phyloP scores from a whole-genome alignment of 2,797 vertebrate species.

The Poecilia picta region DNA sequence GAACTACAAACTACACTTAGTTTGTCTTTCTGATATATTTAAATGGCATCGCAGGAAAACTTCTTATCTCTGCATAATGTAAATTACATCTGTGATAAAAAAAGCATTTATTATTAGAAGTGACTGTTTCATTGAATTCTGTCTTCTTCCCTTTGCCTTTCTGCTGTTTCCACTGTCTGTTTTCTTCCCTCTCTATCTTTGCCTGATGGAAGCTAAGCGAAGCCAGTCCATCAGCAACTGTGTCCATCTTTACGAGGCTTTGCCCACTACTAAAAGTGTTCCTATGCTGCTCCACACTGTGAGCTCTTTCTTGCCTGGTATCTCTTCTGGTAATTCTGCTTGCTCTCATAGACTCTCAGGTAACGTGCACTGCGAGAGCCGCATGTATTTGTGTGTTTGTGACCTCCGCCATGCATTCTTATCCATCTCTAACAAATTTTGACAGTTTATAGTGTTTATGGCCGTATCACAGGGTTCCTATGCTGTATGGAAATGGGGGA shows the following conservation, averaged over 20 bases:
- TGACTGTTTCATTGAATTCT: conserved; percentile 52
- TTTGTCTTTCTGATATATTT: not conserved
- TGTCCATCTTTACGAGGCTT: conserved; percentile 97
- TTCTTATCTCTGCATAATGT: conserved; percentile 9
- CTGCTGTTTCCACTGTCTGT: conserved; percentile 61
- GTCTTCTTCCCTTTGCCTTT: conserved; percentile 55
- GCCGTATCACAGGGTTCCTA: conserved; percentile 15
- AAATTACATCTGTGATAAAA: not conserved
- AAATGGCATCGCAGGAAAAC: not conserved
- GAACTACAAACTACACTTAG: not conserved
- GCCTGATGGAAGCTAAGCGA: conserved; percentile 93
- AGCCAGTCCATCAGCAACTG: conserved; percentile 99
- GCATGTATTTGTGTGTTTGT: conserved; percentile 58
- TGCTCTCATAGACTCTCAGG: conserved; percentile 98
- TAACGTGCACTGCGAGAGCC: conserved; percentile 85
- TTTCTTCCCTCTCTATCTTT: conserved; percentile 74
- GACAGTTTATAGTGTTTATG: conserved; percentile 9
- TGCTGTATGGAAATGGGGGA: not conserved
- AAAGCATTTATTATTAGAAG: conserved; percentile 13
- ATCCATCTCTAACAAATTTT: conserved; percentile 30
- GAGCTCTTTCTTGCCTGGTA: conserved; percentile 98
- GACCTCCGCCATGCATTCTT: conserved; percentile 30
- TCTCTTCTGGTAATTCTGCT: conserved; percentile 94
- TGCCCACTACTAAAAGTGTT: conserved; percentile 97
- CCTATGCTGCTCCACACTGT: conserved; percentile 99